A percentile compares a stretch with the other conserved stretches of the same genome.
phyloP scores from a whole-genome alignment of 2,797 vertebrate species.

The Leuciscus waleckii region DNA sequence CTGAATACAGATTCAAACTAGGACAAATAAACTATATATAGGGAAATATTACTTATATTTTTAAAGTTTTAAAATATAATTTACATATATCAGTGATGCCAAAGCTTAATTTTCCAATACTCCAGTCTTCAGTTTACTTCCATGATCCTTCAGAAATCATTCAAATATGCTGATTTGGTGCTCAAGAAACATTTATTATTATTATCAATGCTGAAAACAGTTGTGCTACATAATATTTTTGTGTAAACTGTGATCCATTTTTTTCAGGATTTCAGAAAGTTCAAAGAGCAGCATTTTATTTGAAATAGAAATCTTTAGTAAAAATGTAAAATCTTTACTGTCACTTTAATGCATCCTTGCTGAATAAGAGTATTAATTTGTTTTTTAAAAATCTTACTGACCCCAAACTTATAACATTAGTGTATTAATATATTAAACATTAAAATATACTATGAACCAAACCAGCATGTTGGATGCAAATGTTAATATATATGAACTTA shows the following conservation, averaged over 20 bases:
- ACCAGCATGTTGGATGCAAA: neutral
- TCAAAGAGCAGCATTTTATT: neutral
- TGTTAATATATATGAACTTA: neutral
- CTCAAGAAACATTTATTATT: neutral
- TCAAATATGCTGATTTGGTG: neutral
- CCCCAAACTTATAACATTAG: neutral
- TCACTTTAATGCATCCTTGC: neutral
- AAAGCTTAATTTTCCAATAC: neutral
- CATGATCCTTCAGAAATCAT: neutral
- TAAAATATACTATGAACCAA: neutral
- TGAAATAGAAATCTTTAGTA: neutral
- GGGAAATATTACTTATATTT: neutral
- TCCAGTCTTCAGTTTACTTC: neutral
- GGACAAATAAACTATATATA: neutral
- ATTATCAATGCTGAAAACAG: neutral
- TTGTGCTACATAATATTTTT: neutral
- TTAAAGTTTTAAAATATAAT: neutral
- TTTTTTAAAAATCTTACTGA: neutral
- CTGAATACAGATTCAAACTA: slow-evolving; percentile 48
- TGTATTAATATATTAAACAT: neutral
- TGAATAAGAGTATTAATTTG: neutral
- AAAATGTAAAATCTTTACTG: neutral
- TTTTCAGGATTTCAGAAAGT: neutral
- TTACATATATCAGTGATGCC: neutral
- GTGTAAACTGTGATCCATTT: neutral